Conservation (phyloP, 2,113 vertebrate species). For the Menura novaehollandiae region DNA sequence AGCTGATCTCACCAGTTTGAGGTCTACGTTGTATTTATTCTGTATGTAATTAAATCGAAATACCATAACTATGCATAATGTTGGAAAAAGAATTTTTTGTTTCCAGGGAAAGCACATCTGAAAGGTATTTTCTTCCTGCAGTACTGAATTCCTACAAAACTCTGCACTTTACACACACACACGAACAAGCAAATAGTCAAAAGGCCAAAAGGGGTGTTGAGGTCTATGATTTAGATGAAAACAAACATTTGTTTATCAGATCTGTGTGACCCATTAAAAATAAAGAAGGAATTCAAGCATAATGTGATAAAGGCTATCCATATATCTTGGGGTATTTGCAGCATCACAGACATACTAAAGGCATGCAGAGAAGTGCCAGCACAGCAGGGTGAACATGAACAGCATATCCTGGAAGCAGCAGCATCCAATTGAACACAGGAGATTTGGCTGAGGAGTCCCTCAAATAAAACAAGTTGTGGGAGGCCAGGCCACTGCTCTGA, state of each 20-base stretch:
- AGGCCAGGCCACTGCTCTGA: neutral
- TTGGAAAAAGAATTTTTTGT: conserved; percentile 41
- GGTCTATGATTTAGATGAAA: neutral
- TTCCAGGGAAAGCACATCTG: neutral
- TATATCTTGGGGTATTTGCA: neutral
- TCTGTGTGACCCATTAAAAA: neutral
- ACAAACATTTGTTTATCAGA: neutral
- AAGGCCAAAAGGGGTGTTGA: neutral
- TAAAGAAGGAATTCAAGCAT: neutral
- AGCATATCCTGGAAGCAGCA: conserved; percentile 27
- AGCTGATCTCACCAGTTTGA: conserved; percentile 64
- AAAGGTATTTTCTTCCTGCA: conserved; percentile 26
- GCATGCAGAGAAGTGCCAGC: neutral
- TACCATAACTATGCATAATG: conserved; percentile 51
- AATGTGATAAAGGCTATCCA: neutral
- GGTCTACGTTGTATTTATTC: conserved; percentile 49
- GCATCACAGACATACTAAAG: neutral
- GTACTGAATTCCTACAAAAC: neutral
- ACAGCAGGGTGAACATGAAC: conserved; percentile 33
- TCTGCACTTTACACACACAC: neutral
- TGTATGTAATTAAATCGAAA: conserved; percentile 62
- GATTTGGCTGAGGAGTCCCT: neutral
- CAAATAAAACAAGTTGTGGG: conserved; percentile 5
- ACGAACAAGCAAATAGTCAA: neutral
- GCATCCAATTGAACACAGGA: conserved; percentile 15